phyloP scores from a whole-genome alignment of 2,888 invertebrate species.

The Melinaea marsaeus region DNA sequence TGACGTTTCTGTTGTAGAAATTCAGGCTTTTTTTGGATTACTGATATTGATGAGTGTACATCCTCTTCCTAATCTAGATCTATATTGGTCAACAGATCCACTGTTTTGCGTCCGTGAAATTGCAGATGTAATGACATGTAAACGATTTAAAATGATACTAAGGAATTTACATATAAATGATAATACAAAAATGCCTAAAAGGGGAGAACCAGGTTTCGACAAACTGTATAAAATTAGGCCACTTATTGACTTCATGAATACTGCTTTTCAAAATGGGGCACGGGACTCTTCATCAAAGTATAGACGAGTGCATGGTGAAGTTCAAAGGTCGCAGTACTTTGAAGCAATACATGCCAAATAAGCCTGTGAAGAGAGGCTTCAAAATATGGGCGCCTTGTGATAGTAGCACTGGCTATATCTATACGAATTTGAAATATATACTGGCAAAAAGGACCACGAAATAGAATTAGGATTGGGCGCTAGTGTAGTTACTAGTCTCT shows the following conservation, averaged over 20 bases:
- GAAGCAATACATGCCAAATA: not conserved
- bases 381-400: constrained; percentile 3
- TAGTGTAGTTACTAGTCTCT: too few species aligned
- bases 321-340: not conserved
- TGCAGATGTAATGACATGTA: too few species aligned
- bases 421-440: too few species aligned
- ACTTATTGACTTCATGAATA: not conserved
- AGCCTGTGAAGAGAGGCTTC: not conserved
- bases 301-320: not conserved
- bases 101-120: constrained; percentile 5
- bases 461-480: too few species aligned
- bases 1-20: not conserved
- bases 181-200: constrained; percentile 5
- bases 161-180: constrained; percentile 6
- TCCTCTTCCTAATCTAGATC: constrained; percentile 7
- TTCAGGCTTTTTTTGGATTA: constrained; percentile 16
- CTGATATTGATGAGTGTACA: constrained; percentile 16
- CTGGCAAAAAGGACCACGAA: too few species aligned
- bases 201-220: not conserved
- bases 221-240: not conserved
- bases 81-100: constrained; percentile 15
- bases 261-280: not conserved
- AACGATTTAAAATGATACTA: not conserved
- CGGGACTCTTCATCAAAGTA: not conserved
- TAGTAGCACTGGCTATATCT: not conserved